A percentile compares a stretch with the other conserved stretches of the same genome.
These are phyloP conservation scores for Drosophila nigricruria DNA, from an alignment of 2,888 invertebrate species.

Conservation along the genomic window DNA sequence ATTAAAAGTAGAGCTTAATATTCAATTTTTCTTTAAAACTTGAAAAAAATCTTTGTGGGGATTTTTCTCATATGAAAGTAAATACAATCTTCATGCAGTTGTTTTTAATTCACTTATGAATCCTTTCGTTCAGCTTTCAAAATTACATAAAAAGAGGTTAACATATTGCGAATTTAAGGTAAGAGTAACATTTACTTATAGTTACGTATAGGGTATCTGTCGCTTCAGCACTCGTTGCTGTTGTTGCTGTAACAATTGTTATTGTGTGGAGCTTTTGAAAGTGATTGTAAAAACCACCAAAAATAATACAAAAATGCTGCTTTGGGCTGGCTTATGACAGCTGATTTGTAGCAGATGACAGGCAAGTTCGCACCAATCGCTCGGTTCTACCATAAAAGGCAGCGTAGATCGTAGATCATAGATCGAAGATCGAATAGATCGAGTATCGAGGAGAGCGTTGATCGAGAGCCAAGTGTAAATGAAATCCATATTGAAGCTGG, in stretches of 20 bases:
- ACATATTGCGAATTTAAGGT: neutral
- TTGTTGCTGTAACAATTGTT: conserved; percentile 43
- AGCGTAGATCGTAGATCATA: conserved; percentile 29
- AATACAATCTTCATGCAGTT: neutral
- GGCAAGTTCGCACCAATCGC: conserved; percentile 73
- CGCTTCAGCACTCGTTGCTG: neutral
- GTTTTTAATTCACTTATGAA: neutral
- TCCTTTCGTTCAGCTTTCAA: no score
- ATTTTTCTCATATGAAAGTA: neutral
- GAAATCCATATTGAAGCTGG: conserved; percentile 47
- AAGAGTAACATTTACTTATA: neutral
- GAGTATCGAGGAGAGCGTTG: conserved; percentile 3
- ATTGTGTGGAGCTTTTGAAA: conserved; percentile 58
- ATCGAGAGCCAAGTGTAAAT: conserved; percentile 42
- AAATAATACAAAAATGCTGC: conserved; percentile 32
- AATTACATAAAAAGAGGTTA: no score
- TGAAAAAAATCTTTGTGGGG: neutral
- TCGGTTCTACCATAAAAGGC: conserved; percentile 73
- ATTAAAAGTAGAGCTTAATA: no score
- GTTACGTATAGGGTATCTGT: neutral
- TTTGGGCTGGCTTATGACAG: conserved; percentile 70
- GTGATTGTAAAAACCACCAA: conserved; percentile 71
- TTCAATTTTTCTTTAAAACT: neutral
- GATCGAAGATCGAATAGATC: conserved; percentile 18
- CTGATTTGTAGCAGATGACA: conserved; percentile 80